phyloP scores from a whole-genome alignment of 1,140 invertebrate genomes.

The Agrypnia vestita region DNA sequence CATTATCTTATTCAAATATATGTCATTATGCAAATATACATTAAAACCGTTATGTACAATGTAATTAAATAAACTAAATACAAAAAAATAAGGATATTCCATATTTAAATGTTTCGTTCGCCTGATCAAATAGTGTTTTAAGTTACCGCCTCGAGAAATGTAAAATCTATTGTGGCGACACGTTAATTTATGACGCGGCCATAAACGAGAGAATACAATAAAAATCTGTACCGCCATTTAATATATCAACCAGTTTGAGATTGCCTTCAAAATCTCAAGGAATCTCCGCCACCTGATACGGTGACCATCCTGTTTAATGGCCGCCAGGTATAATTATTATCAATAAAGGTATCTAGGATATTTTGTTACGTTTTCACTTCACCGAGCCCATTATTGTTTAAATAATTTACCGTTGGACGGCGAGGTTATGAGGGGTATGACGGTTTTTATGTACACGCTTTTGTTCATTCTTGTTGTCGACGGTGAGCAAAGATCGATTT shows the following conservation, averaged over 20 bases:
- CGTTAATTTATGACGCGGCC: constrained; percentile 50
- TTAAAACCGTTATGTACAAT: no score
- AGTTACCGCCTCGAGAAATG: constrained; percentile 37
- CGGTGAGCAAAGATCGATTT: no score
- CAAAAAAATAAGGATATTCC: not conserved
- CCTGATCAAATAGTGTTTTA: constrained; percentile 31
- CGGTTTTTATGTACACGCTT: no score
- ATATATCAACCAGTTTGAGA: constrained; percentile 34
- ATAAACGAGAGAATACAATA: constrained; percentile 43
- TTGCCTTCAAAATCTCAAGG: constrained; percentile 18
- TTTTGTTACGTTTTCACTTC: constrained; percentile 4
- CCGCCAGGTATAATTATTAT: constrained; percentile 13
- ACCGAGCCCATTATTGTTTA: not conserved
- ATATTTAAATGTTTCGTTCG: constrained; percentile 22
- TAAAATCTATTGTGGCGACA: constrained; percentile 52
- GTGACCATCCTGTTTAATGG: constrained; percentile 15
- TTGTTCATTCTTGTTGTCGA: no score
- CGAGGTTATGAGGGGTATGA: no score
- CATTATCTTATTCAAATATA: no score
- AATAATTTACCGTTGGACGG: no score
- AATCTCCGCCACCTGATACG: constrained; percentile 32
- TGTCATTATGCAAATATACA: no score
- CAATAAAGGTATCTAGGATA: constrained; percentile 12
- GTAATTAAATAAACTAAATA: no score
- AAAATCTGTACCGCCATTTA: constrained; percentile 46